These are phyloP conservation scores for Thunnus maccoyii DNA, from an alignment of 2,113 vertebrate genomes.

Conservation along the genomic window DNA sequence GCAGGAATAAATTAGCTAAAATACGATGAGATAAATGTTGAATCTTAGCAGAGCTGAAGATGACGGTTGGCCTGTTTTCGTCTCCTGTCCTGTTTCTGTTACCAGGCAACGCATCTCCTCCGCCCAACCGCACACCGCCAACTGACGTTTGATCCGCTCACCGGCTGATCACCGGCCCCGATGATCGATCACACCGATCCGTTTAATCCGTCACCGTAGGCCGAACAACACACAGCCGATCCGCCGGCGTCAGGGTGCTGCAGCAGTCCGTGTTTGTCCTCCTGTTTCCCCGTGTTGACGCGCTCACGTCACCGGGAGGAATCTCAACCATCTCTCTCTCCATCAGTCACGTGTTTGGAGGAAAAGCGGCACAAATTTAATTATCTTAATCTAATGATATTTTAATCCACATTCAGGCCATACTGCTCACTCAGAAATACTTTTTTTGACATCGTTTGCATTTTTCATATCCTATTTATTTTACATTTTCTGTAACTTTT, in stretches of 20 bases:
- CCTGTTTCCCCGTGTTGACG: constrained; percentile 33
- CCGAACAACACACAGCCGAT: too few species aligned
- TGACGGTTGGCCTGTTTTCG: constrained; percentile 43
- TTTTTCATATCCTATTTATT: too few species aligned
- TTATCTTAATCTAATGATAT: not conserved
- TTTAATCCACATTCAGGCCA: too few species aligned
- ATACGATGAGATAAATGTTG: not conserved
- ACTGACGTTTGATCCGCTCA: not conserved
- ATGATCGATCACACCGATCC: not conserved
- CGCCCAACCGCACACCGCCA: not conserved
- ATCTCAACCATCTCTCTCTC: not conserved
- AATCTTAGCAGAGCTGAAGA: not conserved
- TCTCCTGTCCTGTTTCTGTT: constrained; percentile 49
- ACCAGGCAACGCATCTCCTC: constrained; percentile 73
- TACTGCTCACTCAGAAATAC: too few species aligned
- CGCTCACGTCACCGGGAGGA: constrained; percentile 42
- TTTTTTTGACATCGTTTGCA: too few species aligned
- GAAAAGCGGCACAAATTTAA: constrained; percentile 2
- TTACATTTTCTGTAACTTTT: too few species aligned
- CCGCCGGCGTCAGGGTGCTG: not conserved
- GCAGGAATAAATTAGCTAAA: not conserved
- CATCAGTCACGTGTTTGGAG: constrained; percentile 43
- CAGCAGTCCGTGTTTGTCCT: constrained; percentile 4
- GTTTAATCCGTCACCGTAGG: too few species aligned
- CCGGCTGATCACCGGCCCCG: not conserved